Percentiles rank a stretch among this genome's conserved stretches.
phyloP scores from a whole-genome alignment of 1,140 invertebrate species.

The Tetraneura akinire region DNA sequence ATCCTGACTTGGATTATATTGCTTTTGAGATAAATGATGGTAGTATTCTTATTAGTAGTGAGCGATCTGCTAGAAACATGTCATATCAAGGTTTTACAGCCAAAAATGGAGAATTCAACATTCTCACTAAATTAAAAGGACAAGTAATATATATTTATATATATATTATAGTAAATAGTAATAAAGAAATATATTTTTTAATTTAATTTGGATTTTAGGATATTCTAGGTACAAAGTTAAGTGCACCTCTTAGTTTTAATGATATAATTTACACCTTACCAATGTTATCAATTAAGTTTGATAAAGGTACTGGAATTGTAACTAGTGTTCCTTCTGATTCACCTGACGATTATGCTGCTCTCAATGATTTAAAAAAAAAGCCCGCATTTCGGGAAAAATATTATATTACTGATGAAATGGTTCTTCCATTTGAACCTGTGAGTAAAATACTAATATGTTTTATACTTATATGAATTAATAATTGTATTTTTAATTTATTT shows the following conservation, averaged over 20 bases:
- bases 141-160: slow-evolving; percentile 60
- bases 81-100: slow-evolving; percentile 89
- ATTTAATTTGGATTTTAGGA: slow-evolving; percentile 60
- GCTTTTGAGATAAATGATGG: slow-evolving; percentile 73
- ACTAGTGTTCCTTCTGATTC: slow-evolving; percentile 98
- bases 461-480: no score
- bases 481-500: no score
- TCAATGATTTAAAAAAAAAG: slow-evolving; percentile 95
- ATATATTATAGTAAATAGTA: no score
- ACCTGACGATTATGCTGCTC: slow-evolving; percentile 96
- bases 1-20: slow-evolving; percentile 92
- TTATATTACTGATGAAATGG: slow-evolving; percentile 90
- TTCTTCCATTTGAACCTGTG: slow-evolving; percentile 78
- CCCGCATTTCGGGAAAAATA: slow-evolving; percentile 91
- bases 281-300: slow-evolving; percentile 97
- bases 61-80: slow-evolving; percentile 91
- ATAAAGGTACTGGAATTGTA: slow-evolving; percentile 97
- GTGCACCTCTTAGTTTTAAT: slow-evolving; percentile 81
- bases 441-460: slow-evolving; percentile 54
- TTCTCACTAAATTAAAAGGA: slow-evolving; percentile 73
- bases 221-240: slow-evolving; percentile 77
- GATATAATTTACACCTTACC: slow-evolving; percentile 90
- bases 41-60: slow-evolving; percentile 88
- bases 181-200: no score
- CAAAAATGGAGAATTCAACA: slow-evolving; percentile 76